Percentiles rank a stretch among this genome's conserved stretches.
phyloP scores from a whole-genome alignment of 2,797 vertebrate species.

The Rhyacichthys aspro region DNA sequence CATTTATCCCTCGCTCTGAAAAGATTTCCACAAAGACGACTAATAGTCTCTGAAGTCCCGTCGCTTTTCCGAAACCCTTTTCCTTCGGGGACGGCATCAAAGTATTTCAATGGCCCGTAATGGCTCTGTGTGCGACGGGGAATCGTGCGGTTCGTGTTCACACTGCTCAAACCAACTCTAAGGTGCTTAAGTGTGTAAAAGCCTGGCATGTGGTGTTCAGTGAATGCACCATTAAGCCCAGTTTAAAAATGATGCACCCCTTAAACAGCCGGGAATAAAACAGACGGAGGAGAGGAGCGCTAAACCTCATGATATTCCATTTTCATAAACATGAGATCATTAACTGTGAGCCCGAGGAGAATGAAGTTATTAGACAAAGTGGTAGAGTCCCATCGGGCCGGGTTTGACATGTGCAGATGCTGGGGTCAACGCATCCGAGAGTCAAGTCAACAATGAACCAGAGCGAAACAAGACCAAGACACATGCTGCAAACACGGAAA shows the following conservation, averaged over 20 bases:
- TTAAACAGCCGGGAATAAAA: conserved; percentile 37
- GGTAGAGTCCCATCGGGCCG: neutral
- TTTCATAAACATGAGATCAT: conserved; percentile 27
- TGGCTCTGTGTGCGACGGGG: neutral
- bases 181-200: conserved; percentile 21
- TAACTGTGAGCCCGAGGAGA: conserved; percentile 23
- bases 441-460: too few species aligned
- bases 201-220: conserved; percentile 27
- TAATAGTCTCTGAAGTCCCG: neutral
- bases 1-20: conserved; percentile 3
- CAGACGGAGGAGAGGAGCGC: conserved; percentile 27
- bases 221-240: conserved; percentile 39
- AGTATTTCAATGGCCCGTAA: conserved; percentile 12
- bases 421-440: too few species aligned
- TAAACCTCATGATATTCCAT: conserved; percentile 24
- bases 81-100: conserved; percentile 10
- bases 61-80: conserved; percentile 12
- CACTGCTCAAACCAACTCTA: conserved; percentile 37
- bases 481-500: too few species aligned
- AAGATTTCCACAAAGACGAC: neutral
- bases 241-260: conserved; percentile 32
- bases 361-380: conserved; percentile 19
- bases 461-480: too few species aligned
- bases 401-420: neutral
- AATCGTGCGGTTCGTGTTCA: conserved; percentile 17